These are phyloP conservation scores for Pollenia angustigena DNA, from an alignment of 2,888 invertebrate genomes.

Conservation along the genomic window DNA sequence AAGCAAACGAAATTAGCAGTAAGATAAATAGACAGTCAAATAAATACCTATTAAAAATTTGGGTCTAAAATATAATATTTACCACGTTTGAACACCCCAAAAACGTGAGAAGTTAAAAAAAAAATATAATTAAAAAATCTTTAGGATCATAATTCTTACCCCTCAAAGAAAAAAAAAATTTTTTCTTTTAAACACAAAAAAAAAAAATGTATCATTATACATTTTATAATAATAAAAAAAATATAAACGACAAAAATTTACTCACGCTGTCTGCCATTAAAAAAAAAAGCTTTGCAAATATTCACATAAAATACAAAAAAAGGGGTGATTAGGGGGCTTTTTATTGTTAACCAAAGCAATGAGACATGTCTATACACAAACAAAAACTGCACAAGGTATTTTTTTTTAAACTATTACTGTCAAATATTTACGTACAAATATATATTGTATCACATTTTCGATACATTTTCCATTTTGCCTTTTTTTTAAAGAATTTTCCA, in stretches of 20 bases:
- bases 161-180: conserved; percentile 27
- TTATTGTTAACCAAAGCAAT: neutral
- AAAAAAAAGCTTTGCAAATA: conserved; percentile 10
- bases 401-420: neutral
- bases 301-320: conserved; percentile 30
- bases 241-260: conserved; percentile 33
- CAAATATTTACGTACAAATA: conserved; percentile 1
- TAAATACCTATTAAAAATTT: too few relatives aligned
- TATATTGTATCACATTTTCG: neutral
- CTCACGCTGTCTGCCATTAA: conserved; percentile 61
- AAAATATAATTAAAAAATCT: conserved; percentile 16
- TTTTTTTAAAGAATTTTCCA: neutral
- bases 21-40: too few relatives aligned
- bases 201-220: neutral
- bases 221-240: conserved; percentile 11
- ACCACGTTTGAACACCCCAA: neutral
- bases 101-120: conserved; percentile 57
- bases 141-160: conserved; percentile 34
- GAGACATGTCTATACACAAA: neutral
- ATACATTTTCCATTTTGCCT: neutral
- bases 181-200: neutral
- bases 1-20: too few relatives aligned
- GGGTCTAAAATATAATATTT: too few relatives aligned
- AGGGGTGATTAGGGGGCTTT: conserved; percentile 67
- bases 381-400: conserved; percentile 3